Conservation (phyloP, 2,888 invertebrate genomes). For the Oxytorus armatus region DNA sequence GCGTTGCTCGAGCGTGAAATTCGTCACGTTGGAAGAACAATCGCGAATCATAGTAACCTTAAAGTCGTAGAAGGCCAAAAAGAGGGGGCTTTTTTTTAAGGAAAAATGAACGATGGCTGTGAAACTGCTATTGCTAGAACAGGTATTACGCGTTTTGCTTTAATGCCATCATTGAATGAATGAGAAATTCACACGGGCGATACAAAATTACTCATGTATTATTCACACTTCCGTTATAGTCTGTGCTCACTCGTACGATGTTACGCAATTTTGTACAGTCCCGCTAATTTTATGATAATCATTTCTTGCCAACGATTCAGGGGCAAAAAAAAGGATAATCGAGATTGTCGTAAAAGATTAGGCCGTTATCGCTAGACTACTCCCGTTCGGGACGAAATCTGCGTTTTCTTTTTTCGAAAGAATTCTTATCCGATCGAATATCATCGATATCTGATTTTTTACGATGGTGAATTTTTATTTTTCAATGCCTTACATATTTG, state of each 20-base stretch:
- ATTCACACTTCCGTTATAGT: too few relatives aligned
- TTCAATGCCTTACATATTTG: too few relatives aligned
- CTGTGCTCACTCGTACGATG: background rate
- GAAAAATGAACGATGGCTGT: conserved; percentile 70
- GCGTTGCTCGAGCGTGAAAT: conserved; percentile 59
- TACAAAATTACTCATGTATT: conserved; percentile 3
- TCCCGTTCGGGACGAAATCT: background rate
- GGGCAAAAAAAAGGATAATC: background rate
- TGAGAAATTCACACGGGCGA: background rate
- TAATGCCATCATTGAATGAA: background rate
- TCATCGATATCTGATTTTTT: too few relatives aligned
- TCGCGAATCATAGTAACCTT: conserved; percentile 59
- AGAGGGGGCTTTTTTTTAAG: conserved; percentile 11
- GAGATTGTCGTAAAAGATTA: background rate
- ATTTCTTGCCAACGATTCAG: too few relatives aligned
- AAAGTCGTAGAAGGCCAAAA: conserved; percentile 30
- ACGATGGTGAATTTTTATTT: too few relatives aligned
- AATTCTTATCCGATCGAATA: background rate
- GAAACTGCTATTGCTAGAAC: conserved; percentile 72
- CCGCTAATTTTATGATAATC: too few relatives aligned
- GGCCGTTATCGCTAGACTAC: conserved; percentile 1
- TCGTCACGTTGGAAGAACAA: conserved; percentile 1
- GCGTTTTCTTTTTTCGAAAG: background rate
- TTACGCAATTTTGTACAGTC: background rate
- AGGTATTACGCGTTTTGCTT: conserved; percentile 66